phyloP scores from a whole-genome alignment of 1,140 invertebrate genomes.

The Reticulitermes speratus region DNA sequence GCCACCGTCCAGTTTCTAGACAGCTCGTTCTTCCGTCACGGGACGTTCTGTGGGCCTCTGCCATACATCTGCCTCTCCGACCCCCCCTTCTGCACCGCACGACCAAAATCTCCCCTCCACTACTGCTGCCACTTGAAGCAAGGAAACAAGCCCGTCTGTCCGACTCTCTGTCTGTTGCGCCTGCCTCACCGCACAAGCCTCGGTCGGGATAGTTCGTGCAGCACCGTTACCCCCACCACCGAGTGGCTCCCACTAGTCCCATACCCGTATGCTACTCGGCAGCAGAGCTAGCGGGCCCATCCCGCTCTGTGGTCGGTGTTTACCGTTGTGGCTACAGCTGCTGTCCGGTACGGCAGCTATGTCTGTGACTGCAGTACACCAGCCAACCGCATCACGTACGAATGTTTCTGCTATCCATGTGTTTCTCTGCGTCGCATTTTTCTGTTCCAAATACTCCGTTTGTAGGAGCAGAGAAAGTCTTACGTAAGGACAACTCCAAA shows the following conservation, averaged over 20 bases:
- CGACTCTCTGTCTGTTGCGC: background rate
- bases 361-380: background rate
- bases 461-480: no score
- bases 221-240: background rate
- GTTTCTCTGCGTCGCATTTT: no score
- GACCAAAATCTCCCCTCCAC: slow-evolving; percentile 3
- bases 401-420: no score
- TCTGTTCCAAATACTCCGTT: no score
- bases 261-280: background rate
- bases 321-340: background rate
- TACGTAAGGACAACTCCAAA: no score
- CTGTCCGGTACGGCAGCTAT: no score
- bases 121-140: slow-evolving; percentile 8
- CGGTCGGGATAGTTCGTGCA: slow-evolving; percentile 1
- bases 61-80: slow-evolving; percentile 12
- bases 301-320: no score
- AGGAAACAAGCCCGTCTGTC: background rate
- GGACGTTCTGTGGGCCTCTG: slow-evolving; percentile 1
- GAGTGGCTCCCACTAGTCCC: background rate
- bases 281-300: no score
- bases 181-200: background rate
- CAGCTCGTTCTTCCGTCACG: background rate
- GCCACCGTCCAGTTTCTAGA: background rate
- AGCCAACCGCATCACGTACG: no score
- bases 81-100: background rate